phyloP scores from a whole-genome alignment of 1,140 invertebrate species.

The Belonocnema kinseyi region DNA sequence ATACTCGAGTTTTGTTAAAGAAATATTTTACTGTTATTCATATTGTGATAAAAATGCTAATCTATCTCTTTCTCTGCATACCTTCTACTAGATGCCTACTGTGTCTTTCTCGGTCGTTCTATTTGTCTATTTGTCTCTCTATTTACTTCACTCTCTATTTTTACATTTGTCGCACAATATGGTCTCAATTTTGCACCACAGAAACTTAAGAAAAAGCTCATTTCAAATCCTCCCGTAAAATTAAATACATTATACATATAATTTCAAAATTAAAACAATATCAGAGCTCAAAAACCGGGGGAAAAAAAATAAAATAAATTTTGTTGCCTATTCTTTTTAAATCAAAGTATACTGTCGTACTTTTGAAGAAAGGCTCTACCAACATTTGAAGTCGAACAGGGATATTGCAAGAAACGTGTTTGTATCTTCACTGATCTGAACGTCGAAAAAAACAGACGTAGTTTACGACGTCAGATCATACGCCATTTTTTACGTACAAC shows the following conservation, averaged over 20 bases:
- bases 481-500: too few species aligned
- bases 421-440: too few species aligned
- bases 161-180: conserved; percentile 18
- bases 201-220: background rate
- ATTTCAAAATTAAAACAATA: background rate
- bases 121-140: conserved; percentile 13
- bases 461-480: too few species aligned
- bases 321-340: too few species aligned
- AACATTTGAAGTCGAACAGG: too few species aligned
- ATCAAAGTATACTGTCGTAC: too few species aligned
- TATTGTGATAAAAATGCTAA: background rate
- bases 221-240: background rate
- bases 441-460: too few species aligned
- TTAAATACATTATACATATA: background rate
- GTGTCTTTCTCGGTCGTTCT: conserved; percentile 19
- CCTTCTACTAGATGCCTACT: conserved; percentile 7
- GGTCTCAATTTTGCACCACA: background rate
- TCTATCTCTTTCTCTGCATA: conserved; percentile 33
- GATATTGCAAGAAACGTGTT: too few species aligned
- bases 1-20: background rate
- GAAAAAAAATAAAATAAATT: too few species aligned
- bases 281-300: too few species aligned
- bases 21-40: too few species aligned
- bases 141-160: conserved; percentile 1
- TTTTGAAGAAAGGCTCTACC: too few species aligned